Evolutionary conservation across 2,797 vertebrate genomes (phyloP).

Genomic region (Diplodus puntazzo): DNA sequence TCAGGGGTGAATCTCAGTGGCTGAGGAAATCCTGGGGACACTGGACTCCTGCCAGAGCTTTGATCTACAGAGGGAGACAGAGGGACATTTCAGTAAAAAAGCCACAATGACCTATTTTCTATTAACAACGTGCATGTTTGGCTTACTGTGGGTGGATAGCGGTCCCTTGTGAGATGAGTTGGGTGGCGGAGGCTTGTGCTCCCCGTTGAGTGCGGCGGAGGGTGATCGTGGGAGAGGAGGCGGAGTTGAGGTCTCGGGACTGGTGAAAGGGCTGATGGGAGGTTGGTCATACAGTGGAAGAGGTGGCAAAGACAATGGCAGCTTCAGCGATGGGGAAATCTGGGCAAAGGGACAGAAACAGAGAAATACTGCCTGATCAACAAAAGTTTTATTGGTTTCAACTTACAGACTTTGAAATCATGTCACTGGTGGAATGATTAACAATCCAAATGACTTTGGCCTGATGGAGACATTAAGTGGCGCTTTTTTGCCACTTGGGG

Average conservation of each 20-base stretch:
- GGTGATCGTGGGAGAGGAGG: slow-evolving; percentile 93
- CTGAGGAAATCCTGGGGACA: slow-evolving; percentile 91
- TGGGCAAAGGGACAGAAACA: slow-evolving; percentile 53
- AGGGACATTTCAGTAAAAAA: slow-evolving; percentile 11
- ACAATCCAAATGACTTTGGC: no score
- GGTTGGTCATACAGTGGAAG: slow-evolving; percentile 96
- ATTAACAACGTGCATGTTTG: not conserved
- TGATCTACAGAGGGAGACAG: slow-evolving; percentile 83
- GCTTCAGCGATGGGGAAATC: slow-evolving; percentile 90
- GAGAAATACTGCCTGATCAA: slow-evolving; percentile 2
- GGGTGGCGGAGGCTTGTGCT: slow-evolving; percentile 83
- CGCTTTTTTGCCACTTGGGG: not conserved
- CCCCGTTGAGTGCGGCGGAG: slow-evolving; percentile 89
- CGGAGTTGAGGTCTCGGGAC: slow-evolving; percentile 90
- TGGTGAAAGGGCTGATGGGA: slow-evolving; percentile 91
- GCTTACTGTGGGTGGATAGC: slow-evolving; percentile 81
- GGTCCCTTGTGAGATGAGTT: slow-evolving; percentile 76
- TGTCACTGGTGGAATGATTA: no score
- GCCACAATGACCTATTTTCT: not conserved
- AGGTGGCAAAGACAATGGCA: slow-evolving; percentile 88
- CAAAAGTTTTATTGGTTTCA: no score
- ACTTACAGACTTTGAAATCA: no score
- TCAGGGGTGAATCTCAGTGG: slow-evolving; percentile 88
- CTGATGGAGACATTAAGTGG: no score
- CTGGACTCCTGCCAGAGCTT: slow-evolving; percentile 88